A percentile compares a stretch with the other conserved stretches of the same genome.
phyloP scores from a whole-genome alignment of 2,113 vertebrate genomes.

The Aspiorhynchus laticeps region DNA sequence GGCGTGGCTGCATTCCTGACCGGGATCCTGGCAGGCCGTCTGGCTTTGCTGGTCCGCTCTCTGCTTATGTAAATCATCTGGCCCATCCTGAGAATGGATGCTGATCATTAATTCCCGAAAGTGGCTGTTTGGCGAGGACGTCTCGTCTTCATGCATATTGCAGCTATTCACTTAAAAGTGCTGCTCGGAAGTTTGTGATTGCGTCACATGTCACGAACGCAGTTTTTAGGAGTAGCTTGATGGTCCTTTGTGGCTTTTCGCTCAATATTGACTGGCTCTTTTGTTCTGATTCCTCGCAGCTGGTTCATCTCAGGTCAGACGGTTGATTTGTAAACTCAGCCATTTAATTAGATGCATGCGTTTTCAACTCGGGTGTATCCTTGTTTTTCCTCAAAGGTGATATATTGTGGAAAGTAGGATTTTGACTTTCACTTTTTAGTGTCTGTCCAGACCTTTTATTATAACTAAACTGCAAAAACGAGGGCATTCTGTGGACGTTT shows the following conservation, averaged over 20 bases:
- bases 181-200: neutral
- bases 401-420: neutral
- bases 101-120: constrained; percentile 13
- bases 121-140: constrained; percentile 7
- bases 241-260: no score
- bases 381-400: neutral
- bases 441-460: neutral
- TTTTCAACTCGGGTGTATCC: neutral
- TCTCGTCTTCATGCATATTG: neutral
- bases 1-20: constrained; percentile 25
- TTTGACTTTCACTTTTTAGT: neutral
- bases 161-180: neutral
- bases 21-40: neutral
- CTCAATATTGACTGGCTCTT: neutral
- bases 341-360: neutral
- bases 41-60: neutral
- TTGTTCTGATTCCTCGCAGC: neutral
- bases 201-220: neutral
- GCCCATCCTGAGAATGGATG: neutral
- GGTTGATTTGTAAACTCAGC: neutral
- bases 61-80: neutral
- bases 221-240: neutral
- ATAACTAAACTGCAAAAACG: neutral
- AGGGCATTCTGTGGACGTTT: no score
- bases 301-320: constrained; percentile 6